Percentiles rank a stretch among this genome's conserved stretches.
Evolutionary conservation across 2,113 vertebrate species (phyloP).

Genomic region (Orthonyx spaldingii): DNA sequence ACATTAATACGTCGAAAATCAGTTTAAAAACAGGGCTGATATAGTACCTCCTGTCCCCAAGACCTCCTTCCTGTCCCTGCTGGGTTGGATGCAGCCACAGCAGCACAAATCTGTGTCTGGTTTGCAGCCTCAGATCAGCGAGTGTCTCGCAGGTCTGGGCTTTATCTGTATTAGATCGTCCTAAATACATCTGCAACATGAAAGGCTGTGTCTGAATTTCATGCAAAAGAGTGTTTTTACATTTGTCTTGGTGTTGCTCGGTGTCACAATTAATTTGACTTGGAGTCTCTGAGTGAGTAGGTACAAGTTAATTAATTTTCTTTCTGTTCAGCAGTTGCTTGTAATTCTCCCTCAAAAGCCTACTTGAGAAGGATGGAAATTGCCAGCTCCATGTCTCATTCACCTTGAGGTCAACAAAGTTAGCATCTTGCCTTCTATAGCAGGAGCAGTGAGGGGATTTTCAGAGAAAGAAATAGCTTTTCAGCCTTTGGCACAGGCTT

Average conservation of each 20-base stretch:
- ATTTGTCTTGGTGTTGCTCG: slow-evolving; percentile 21
- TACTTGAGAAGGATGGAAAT: neutral
- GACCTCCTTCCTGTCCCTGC: neutral
- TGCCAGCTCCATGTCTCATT: neutral
- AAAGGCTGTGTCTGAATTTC: slow-evolving; percentile 27
- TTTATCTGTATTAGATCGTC: neutral
- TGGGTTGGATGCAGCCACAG: neutral
- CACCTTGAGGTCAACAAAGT: slow-evolving; percentile 28
- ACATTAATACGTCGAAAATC: neutral
- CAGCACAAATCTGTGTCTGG: neutral
- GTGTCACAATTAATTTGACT: slow-evolving; percentile 46
- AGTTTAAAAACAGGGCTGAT: neutral
- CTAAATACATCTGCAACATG: neutral
- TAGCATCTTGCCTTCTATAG: neutral
- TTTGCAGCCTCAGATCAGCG: neutral
- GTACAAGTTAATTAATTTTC: slow-evolving; percentile 47
- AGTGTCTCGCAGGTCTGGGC: neutral
- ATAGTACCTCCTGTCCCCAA: neutral
- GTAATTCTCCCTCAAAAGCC: slow-evolving; percentile 19
- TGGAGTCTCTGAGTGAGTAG: slow-evolving; percentile 5
- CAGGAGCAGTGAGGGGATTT: neutral
- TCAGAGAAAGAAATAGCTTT: neutral
- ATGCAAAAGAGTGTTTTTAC: slow-evolving; percentile 28
- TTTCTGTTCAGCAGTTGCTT: neutral
- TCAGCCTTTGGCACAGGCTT: neutral